A percentile compares a stretch with the other conserved stretches of the same genome.
Evolutionary conservation across 2,797 vertebrate species (phyloP).

Genomic region (Jordanella pulchra): DNA sequence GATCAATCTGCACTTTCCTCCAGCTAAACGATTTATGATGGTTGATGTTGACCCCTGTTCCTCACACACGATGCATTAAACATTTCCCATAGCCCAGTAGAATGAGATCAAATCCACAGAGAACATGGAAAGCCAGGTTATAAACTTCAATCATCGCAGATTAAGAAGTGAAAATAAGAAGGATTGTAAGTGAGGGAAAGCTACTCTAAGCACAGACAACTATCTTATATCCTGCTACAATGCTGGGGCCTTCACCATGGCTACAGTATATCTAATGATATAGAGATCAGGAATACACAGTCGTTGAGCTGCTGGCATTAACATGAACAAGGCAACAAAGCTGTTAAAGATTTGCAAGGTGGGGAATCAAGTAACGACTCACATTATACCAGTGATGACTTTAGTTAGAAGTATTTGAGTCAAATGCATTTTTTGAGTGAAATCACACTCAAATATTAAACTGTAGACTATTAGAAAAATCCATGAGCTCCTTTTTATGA

Average conservation of each 20-base stretch:
- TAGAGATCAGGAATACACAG: too few species aligned
- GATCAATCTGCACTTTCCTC: constrained; percentile 39
- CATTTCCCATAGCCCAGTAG: constrained; percentile 14
- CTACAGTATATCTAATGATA: too few species aligned
- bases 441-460: constrained; percentile 1
- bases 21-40: constrained; percentile 28
- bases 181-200: background rate
- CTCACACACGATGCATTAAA: constrained; percentile 9
- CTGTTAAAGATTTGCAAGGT: background rate
- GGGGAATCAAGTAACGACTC: background rate
- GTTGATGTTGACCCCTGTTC: constrained; percentile 14
- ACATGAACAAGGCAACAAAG: background rate
- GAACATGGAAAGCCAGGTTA: background rate
- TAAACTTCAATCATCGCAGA: constrained; percentile 13
- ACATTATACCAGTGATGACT: background rate
- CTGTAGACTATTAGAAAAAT: background rate
- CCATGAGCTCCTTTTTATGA: constrained; percentile 9
- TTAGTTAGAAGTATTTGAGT: constrained; percentile 10
- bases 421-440: constrained; percentile 1
- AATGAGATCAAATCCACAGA: constrained; percentile 3
- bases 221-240: too few species aligned
- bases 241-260: too few species aligned
- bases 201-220: background rate
- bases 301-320: too few species aligned
- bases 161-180: background rate